Base-by-base conservation (phyloP, 1,140 invertebrate genomes). In the Neotoxoptera formosana region DNA sequence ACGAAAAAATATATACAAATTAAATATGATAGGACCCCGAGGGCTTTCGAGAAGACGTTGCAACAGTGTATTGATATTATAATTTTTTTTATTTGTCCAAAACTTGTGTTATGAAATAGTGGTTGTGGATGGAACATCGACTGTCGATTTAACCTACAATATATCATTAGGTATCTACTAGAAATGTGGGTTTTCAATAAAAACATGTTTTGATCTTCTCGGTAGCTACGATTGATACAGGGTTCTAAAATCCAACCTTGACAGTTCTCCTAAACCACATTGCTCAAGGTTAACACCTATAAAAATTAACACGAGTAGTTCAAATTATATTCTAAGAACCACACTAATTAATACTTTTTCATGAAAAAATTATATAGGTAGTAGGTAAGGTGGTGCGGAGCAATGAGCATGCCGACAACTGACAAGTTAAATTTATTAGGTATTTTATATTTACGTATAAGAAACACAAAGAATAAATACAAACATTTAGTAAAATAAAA, bases 271-370 rank as follows among this genome's bases (percentile, higher is more conserved):
- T 76, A 92, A 83, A 83, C 90, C 20, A 30, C 56, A 83, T 92
- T 83, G 20, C 41, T 83, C 90, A 45, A 92, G 90, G 67, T 92
- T 36, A 47, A 91, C 90, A 25, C 23, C 45, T 56, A 23, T 92
- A 51, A 21, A 92, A 92, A 83, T 92, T 30, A 91, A 91, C 36
- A 81, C 7, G n/a, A 41, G 53, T 89, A 90, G 41, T 67, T 45
- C 36, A 67, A 41, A 90, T 90, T 90, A 67, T 90, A 67, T 90
- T 90, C 14, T 8, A 60, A 67, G 11, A 30, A 90, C 25, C 4
- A 14, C 23, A 56, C 87, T 36, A 36, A 20, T 56, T 41, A 30
- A 56, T 89, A 34, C 7, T 20, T 25, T 53, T 48, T 21, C 30
- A 87, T 30, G 3, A 45, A 47, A 25, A 48, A 14, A n/a, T 67